phyloP scores from a whole-genome alignment of 2,113 vertebrate species.

The Phycodurus eques region DNA sequence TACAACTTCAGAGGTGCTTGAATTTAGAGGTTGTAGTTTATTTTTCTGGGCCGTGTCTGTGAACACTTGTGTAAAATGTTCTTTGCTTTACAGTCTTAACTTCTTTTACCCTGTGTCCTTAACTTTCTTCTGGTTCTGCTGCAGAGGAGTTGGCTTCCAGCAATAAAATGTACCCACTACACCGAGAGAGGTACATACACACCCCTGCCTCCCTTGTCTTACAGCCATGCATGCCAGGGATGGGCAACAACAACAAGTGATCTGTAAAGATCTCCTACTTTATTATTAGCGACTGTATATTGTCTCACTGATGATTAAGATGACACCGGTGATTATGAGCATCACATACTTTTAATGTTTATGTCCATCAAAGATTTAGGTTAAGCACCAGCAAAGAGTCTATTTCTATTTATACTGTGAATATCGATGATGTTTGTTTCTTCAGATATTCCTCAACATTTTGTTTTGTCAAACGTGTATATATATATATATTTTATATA shows the following conservation, averaged over 20 bases:
- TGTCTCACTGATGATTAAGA: not conserved
- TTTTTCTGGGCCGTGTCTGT: not conserved
- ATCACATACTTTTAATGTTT: slow-evolving; percentile 10
- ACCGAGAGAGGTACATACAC: slow-evolving; percentile 69
- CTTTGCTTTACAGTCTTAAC: not conserved
- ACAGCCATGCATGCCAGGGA: slow-evolving; percentile 49
- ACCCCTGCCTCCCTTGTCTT: slow-evolving; percentile 28
- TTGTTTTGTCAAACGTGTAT: not conserved
- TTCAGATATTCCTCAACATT: not conserved
- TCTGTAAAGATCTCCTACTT: slow-evolving; percentile 17
- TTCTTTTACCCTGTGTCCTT: slow-evolving; percentile 2
- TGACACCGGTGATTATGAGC: not conserved
- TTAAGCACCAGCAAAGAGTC: not conserved
- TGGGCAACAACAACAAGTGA: slow-evolving; percentile 26
- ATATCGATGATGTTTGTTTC: not conserved
- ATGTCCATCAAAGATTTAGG: not conserved
- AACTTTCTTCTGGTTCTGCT: slow-evolving; percentile 43
- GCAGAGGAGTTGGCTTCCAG: slow-evolving; percentile 56
- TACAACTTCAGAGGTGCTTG: not conserved
- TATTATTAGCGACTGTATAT: not conserved
- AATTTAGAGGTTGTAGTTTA: not conserved
- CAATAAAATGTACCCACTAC: slow-evolving; percentile 73
- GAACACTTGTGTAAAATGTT: not conserved
- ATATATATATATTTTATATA: too few species aligned
- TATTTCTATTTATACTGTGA: slow-evolving; percentile 7